These are phyloP conservation scores for Noctua comes DNA, from an alignment of 2,888 invertebrate species.

Conservation along the genomic window DNA sequence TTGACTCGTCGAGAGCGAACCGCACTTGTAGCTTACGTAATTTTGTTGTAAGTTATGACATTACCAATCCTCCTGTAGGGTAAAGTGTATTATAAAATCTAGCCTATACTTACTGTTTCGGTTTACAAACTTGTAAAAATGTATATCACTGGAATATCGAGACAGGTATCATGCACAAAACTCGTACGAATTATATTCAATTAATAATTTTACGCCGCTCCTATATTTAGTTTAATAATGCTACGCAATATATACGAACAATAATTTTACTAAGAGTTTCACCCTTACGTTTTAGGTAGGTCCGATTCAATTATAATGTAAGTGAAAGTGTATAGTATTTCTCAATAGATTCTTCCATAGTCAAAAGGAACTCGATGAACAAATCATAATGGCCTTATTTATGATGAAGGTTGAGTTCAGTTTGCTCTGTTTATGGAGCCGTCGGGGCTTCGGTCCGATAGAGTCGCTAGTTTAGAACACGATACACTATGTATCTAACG, in stretches of 20 bases:
- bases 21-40: slow-evolving; percentile 81
- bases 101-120: slow-evolving; percentile 82
- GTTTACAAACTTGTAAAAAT: slow-evolving; percentile 83
- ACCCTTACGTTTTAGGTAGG: slow-evolving; percentile 87
- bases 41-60: slow-evolving; percentile 81
- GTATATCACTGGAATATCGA: slow-evolving; percentile 82
- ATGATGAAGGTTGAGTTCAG: slow-evolving; percentile 71
- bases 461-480: slow-evolving; percentile 85
- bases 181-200: slow-evolving; percentile 79
- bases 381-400: slow-evolving; percentile 86
- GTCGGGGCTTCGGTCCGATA: slow-evolving; percentile 71
- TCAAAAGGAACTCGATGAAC: slow-evolving; percentile 74
- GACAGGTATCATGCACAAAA: slow-evolving; percentile 88
- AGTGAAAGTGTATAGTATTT: slow-evolving; percentile 89
- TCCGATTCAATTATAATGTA: slow-evolving; percentile 88
- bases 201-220: slow-evolving; percentile 64
- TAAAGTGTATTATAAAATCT: slow-evolving; percentile 85
- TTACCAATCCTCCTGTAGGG: slow-evolving; percentile 83
- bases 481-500: slow-evolving; percentile 72
- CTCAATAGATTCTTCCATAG: slow-evolving; percentile 84
- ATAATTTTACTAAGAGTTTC: slow-evolving; percentile 80
- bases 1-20: slow-evolving; percentile 67
- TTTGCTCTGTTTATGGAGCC: slow-evolving; percentile 65
- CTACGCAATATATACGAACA: slow-evolving; percentile 86
- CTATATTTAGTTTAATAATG: slow-evolving; percentile 68